Evolutionary conservation across 2,888 invertebrate genomes (phyloP), one percentile per base, ranked within the genome.

Genomic region (Hypsopygia costalis): DNA sequence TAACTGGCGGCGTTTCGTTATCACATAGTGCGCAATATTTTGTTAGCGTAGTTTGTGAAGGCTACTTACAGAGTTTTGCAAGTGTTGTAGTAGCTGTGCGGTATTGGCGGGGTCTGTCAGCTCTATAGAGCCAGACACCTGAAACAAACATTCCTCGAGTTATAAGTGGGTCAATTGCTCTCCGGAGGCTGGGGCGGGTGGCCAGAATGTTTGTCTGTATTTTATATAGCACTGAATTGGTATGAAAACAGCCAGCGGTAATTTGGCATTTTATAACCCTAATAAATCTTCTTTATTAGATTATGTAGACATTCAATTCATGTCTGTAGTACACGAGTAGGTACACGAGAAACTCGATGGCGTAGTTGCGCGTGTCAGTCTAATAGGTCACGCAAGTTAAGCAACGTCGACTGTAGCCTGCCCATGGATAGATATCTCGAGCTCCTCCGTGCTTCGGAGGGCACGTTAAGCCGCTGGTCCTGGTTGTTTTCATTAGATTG

Each of bases 41-140:
- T n/a, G n/a, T n/a, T 16, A 16, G 16, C 4, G 3, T 16, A 16
- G 16, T 25, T 25, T 25, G 25, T 1, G 25, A 25, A 25, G 21
- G 36, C 30, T 47, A 75, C 81, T 80, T 64, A 86, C 86, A 27
- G 79, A 66, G 52, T 78, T 81, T 50, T 81, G 81, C 50, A 78
- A 68, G 43, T 77, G 79, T 27, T 79, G 74, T 52, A 82, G 62
- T 47, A 80, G 55, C 59, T 81, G 81, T 43, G 77, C 73, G 40
- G 79, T 69, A 56, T 81, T 82, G 63, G 78, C 76, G 36, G 78
- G 77, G 52, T 81, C 81, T 28, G 80, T 62, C 51, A 82, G 69
- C 65, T 83, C 83, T 48, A 85, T 69, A 40, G 82, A 80, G 41
- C 73, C 80, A 39, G 81, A 74, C 67, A 87, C 82, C 87, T 88